Conservation (phyloP, 2,888 invertebrate species). For the Baccha elongata region DNA sequence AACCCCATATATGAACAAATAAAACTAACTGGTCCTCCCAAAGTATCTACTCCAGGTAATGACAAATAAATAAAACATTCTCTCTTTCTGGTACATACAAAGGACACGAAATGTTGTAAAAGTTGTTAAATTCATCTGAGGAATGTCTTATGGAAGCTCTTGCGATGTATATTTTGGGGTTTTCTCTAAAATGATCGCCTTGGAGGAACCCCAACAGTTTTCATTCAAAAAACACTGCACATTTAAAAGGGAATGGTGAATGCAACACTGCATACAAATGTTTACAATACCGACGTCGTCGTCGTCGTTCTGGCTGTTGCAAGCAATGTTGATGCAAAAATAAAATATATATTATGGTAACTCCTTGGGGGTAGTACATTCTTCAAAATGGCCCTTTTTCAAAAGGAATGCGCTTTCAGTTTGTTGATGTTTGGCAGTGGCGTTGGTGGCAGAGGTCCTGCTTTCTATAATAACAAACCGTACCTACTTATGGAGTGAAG, state of each 20-base stretch:
- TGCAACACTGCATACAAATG: conserved; percentile 72
- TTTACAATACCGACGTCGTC: conserved; percentile 44
- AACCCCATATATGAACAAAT: background rate
- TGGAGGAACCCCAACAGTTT: conserved; percentile 13
- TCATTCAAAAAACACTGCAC: conserved; percentile 42
- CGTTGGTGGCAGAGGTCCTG: background rate
- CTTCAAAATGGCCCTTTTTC: conserved; percentile 57
- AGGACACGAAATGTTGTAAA: conserved; percentile 36
- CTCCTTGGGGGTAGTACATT: conserved; percentile 46
- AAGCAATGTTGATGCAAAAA: conserved; percentile 44
- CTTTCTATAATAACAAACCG: conserved; percentile 1
- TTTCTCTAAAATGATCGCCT: conserved; percentile 38
- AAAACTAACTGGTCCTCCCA: background rate
- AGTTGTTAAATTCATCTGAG: conserved; percentile 10
- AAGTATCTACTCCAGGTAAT: conserved; percentile 60
- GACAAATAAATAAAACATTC: conserved; percentile 67
- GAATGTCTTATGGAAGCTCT: conserved; percentile 34
- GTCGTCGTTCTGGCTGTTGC: conserved; percentile 17
- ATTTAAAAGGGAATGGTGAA: conserved; percentile 41
- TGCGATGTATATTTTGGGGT: conserved; percentile 26
- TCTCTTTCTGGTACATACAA: background rate
- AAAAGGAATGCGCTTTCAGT: conserved; percentile 45
- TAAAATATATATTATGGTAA: conserved; percentile 35
- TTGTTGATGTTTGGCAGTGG: conserved; percentile 32
- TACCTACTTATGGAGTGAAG: conserved; percentile 3